Evolutionary conservation across 1,140 invertebrate genomes (phyloP), one percentile per base, ranked within the genome.

Genomic region (Orchesella cincta): DNA sequence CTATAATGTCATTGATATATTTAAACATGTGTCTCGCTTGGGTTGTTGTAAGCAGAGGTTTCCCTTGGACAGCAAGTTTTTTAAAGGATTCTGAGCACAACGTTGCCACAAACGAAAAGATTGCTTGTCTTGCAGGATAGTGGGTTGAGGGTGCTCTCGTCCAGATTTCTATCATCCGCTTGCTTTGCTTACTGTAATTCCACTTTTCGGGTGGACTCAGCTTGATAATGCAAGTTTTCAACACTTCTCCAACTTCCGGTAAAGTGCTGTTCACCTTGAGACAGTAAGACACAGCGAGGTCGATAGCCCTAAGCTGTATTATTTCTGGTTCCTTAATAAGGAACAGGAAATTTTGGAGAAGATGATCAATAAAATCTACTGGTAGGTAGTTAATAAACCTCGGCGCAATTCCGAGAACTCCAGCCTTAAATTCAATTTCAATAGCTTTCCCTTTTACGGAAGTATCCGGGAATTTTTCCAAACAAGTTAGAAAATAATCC

Each of bases 181-280:
- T 67, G 62, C 62, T 67, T 23, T 67, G 62, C n/a, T 67, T 67
- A n/a, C 14, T 67, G 62, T 31, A 67, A n/a, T 67, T 67, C 62
- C 62, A 67, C 8, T 67, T 29, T 5, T 67, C 62, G 2, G 28
- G 1, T 29, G 62, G 3, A 31, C n/a, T 67, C 28, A 67, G 62
- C 62, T 67, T 67, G 12, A 12, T 31, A 14, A 67, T 14, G 8
- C 26, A 12, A 8, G 8, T 29, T 33, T 33, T 67, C 5, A 67
- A 23, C 1, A 67, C 31, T 1, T 67, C 28, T 16, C 14, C 14
- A 46, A 23, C 14, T 18, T 3, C 33, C 12, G 62, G 62, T 8
- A 67, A 23, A 14, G 26, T 31, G 23, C 26, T 2, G 62, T 67
- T 67, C 26, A 67, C 3, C 23, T 67, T 67, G 62, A 67, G 8